A percentile compares a stretch with the other conserved stretches of the same genome.
Evolutionary conservation across 64 coral and sea anemone genomes (phyloP).

Genomic region (Actinia equina): DNA sequence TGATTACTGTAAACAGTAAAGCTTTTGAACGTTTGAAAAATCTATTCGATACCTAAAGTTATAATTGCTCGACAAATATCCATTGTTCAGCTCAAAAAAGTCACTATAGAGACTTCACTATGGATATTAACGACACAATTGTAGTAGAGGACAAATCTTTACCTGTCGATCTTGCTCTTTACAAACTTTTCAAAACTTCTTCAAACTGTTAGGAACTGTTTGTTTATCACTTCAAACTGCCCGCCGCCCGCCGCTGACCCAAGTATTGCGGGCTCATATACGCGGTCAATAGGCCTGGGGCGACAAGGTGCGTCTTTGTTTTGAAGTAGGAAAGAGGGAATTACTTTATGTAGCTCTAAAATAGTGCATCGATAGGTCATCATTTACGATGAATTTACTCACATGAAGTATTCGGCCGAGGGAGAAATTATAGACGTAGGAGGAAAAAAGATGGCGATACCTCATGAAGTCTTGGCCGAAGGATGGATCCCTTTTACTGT

Average conservation of each 20-base stretch:
- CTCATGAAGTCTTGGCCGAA: constrained; percentile 70
- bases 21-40: not conserved
- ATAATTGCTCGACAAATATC: not conserved
- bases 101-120: not conserved
- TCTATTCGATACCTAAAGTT: no score
- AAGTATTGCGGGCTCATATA: not conserved
- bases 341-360: not conserved
- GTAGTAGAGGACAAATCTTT: not conserved
- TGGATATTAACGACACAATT: not conserved
- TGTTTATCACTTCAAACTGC: constrained; percentile 23
- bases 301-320: not conserved
- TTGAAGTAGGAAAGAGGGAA: not conserved
- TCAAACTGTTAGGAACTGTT: constrained; percentile 12
- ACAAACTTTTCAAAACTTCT: constrained; percentile 19
- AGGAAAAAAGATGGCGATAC: constrained; percentile 63
- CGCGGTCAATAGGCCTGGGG: constrained; percentile 1
- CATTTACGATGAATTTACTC: not conserved
- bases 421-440: not conserved
- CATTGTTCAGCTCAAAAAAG: not conserved
- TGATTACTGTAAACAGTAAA: no score
- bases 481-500: constrained; percentile 98
- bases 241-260: not conserved
- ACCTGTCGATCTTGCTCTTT: constrained; percentile 3
- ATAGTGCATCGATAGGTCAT: not conserved
- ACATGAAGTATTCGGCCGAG: not conserved